Percentiles rank a stretch among this genome's conserved stretches.
Evolutionary conservation across 2,113 vertebrate species (phyloP).

Genomic region (Hemiscyllium ocellatum): DNA sequence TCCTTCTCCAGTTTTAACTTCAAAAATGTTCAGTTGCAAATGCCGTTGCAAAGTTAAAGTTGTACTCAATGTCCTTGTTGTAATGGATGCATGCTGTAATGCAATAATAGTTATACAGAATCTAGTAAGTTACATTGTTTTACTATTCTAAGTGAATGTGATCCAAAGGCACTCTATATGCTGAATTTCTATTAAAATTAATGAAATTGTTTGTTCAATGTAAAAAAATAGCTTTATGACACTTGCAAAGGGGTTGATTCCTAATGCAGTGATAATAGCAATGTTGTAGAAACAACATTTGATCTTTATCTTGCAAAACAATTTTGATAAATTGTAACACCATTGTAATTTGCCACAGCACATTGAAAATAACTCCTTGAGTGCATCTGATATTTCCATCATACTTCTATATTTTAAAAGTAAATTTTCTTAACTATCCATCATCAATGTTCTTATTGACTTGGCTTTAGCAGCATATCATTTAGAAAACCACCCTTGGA

Average conservation of each 20-base stretch:
- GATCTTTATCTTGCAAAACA: not conserved
- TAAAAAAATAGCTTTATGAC: not conserved
- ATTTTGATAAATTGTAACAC: not conserved
- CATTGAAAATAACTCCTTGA: not conserved
- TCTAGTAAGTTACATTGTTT: too few relatives aligned
- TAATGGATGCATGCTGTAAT: too few relatives aligned
- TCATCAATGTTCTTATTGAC: not conserved
- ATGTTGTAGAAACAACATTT: not conserved
- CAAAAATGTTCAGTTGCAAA: not conserved
- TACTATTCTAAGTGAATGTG: too few relatives aligned
- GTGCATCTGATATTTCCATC: not conserved
- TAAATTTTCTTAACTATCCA: not conserved
- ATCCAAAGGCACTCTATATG: not conserved
- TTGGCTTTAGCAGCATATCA: not conserved
- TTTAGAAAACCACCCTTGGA: not conserved
- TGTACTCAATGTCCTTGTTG: not conserved
- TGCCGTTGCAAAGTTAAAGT: not conserved
- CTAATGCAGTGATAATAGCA: not conserved
- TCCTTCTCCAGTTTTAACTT: not conserved
- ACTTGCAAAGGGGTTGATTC: not conserved
- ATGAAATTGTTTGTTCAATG: not conserved
- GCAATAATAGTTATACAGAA: too few relatives aligned
- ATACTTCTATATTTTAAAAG: not conserved
- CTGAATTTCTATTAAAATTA: not conserved
- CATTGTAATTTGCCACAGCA: not conserved